These are phyloP conservation scores for Serranus cabrilla DNA, from an alignment of 2,797 vertebrate genomes.

Conservation along the genomic window DNA sequence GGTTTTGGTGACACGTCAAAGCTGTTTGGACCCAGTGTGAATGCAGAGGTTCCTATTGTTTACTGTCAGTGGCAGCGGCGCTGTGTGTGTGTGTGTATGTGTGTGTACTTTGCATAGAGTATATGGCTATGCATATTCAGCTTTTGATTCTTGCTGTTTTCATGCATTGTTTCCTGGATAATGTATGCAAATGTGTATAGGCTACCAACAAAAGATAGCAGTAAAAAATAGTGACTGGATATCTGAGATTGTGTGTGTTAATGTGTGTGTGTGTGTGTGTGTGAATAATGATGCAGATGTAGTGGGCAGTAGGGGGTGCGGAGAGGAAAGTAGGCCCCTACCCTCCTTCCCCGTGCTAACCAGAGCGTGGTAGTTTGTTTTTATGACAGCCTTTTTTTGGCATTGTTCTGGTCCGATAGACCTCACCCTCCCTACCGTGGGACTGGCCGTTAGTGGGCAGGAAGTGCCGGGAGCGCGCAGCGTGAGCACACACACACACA, in stretches of 20 bases:
- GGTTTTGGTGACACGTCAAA: conserved; percentile 66
- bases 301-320: conserved; percentile 21
- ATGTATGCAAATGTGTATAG: conserved; percentile 42
- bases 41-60: conserved; percentile 59
- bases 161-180: conserved; percentile 45
- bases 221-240: conserved; percentile 26
- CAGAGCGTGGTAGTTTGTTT: conserved; percentile 82
- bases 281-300: conserved; percentile 58
- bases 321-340: conserved; percentile 39
- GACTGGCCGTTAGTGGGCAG: conserved; percentile 81
- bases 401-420: conserved; percentile 81
- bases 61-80: conserved; percentile 43
- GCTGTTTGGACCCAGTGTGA: conserved; percentile 44
- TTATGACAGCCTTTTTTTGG: conserved; percentile 80
- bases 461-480: conserved; percentile 78
- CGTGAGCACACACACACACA: conserved; percentile 59
- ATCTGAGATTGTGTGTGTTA: conserved; percentile 36
- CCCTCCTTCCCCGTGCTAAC: conserved; percentile 62
- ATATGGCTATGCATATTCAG: conserved; percentile 57
- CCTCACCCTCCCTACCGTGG: conserved; percentile 79
- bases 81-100: conserved; percentile 24
- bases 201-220: conserved; percentile 36
- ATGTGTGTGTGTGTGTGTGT: conserved; percentile 10
- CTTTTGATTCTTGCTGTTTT: conserved; percentile 25
- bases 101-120: conserved; percentile 32